Evolutionary conservation across 2,113 vertebrate genomes (phyloP), one percentile per base, ranked within the genome.

Genomic region (Saguinus midas): DNA sequence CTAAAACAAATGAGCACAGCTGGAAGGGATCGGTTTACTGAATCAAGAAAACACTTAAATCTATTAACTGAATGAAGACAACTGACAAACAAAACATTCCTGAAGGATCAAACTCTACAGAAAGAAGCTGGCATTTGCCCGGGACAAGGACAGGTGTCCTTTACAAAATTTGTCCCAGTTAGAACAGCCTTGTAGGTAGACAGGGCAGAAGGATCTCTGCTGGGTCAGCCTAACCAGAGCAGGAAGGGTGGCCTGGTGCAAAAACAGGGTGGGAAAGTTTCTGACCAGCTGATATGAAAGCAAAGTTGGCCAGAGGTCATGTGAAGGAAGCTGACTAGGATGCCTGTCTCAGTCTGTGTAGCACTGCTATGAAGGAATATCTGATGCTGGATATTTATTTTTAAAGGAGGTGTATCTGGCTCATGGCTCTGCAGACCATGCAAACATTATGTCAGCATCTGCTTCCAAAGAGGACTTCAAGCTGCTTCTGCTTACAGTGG

Each of bases 401-500:
- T 29, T 78, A 78, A 76, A 76, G 43, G 29, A 45, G 13, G 3
- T 29, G 16, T 76, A 48, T 48, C 27, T 32, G 75, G 16, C 43
- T 78, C 27, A 5, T 14, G 4, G 16, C 4, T 48, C 25, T 45
- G 13, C 73, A 76, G 73, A 29, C 43, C 8, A 1, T 29, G 8
- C 8, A 32, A 10, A 27, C 27, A 32, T 18, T 27, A 25, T 27
- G 6, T 45, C 75, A 48, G 75, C 27, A 78, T 10, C 43, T 78
- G 43, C 43, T 78, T 78, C 75, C 27, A 45, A 45, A 48, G 75
- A 18, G 75, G 14, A 27, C 43, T 45, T 78, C 43, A 48, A 43
- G 14, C 43, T 78, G 14, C 27, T 48, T 78, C 75, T 43, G 4
- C 75, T 18, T 45, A 48, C 0, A 0, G 43, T 4, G 16, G 14